Evolutionary conservation across 2,113 vertebrate genomes (phyloP).

Genomic region (Microcebus ravelobensis): DNA sequence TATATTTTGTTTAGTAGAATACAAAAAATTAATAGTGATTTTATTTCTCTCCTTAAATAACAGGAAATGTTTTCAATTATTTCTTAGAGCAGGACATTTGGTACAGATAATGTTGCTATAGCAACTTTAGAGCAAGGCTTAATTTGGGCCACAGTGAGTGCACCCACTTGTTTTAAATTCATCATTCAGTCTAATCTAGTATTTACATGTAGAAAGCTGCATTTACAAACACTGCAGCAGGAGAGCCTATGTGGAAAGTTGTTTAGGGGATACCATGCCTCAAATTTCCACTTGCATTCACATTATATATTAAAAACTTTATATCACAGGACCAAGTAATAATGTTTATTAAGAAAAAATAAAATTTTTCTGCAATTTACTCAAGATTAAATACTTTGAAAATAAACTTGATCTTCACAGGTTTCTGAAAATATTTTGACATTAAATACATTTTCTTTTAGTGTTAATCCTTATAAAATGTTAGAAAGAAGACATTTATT

Average conservation of each 20-base stretch:
- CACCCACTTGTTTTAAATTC: conserved; percentile 71
- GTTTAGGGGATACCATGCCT: neutral
- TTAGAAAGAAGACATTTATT: conserved; percentile 39
- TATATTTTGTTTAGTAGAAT: conserved; percentile 2
- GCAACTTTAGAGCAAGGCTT: conserved; percentile 78
- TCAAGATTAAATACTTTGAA: conserved; percentile 55
- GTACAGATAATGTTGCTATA: conserved; percentile 79
- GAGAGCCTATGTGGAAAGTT: conserved; percentile 24
- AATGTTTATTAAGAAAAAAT: conserved; percentile 33
- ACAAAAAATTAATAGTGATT: conserved; percentile 56
- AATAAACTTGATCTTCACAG: conserved; percentile 51
- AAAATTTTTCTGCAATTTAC: neutral
- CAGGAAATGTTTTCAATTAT: conserved; percentile 76
- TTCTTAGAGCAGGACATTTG: conserved; percentile 78
- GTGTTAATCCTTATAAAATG: conserved; percentile 36
- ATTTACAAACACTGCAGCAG: conserved; percentile 46
- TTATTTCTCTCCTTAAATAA: conserved; percentile 68
- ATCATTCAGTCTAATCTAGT: conserved; percentile 66
- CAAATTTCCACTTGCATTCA: neutral
- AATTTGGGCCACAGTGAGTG: conserved; percentile 76
- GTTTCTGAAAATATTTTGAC: conserved; percentile 62
- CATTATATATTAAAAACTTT: conserved; percentile 10
- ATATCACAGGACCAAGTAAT: neutral
- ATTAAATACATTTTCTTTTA: conserved; percentile 46
- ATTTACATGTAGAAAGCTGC: conserved; percentile 23